Percentiles rank a stretch among this genome's conserved stretches.
Conservation (phyloP, 2,113 vertebrate genomes). For the Anseranas semipalmata region DNA sequence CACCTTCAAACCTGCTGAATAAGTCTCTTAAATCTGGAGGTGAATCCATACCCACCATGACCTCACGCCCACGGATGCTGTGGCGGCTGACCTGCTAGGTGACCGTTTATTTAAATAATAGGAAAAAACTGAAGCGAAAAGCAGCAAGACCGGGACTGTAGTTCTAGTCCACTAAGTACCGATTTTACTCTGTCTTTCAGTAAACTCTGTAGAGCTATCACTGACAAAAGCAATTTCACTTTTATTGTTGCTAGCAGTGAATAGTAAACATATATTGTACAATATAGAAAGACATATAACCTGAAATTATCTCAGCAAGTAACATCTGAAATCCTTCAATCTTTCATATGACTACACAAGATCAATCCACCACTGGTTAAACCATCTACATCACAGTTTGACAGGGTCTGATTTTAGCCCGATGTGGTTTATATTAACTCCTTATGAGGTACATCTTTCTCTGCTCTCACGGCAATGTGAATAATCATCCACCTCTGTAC, state of each 20-base stretch:
- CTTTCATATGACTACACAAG: background rate
- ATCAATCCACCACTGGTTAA: background rate
- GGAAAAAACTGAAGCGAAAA: background rate
- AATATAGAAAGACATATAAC: background rate
- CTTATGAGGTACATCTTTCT: background rate
- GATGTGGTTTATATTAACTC: background rate
- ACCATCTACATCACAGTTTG: background rate
- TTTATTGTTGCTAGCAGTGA: background rate
- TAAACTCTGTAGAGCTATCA: background rate
- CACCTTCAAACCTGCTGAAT: background rate
- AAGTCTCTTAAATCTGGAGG: background rate
- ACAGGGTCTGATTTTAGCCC: background rate
- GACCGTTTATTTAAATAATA: background rate
- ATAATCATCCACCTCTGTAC: background rate
- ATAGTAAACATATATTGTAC: background rate
- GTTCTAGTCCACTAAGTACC: background rate
- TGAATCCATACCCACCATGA: background rate
- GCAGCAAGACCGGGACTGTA: background rate
- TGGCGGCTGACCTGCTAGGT: accelerated
- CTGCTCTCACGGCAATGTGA: background rate
- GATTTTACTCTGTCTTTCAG: background rate
- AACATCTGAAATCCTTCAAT: background rate
- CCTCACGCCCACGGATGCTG: accelerated
- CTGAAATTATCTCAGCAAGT: background rate
- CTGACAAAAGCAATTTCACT: background rate